Evolutionary conservation across 2,113 vertebrate genomes (phyloP).

Genomic region (Elephantulus edwardii): DNA sequence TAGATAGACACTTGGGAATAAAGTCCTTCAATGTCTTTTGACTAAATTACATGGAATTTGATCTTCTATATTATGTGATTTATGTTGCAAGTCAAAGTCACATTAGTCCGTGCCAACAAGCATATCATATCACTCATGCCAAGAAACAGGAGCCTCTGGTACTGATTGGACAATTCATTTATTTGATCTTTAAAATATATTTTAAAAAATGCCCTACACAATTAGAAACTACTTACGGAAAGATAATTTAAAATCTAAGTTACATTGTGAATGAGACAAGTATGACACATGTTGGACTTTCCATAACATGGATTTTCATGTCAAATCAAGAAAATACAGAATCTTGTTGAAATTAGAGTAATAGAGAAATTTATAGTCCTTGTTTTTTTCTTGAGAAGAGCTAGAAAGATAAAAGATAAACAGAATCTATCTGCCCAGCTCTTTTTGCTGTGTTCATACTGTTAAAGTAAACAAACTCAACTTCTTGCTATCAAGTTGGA

Average conservation of each 20-base stretch:
- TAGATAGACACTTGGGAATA: background rate
- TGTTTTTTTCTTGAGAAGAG: background rate
- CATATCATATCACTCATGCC: background rate
- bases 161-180: slow-evolving; percentile 52
- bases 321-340: slow-evolving; percentile 19
- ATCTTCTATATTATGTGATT: slow-evolving; percentile 56
- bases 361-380: background rate
- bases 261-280: background rate
- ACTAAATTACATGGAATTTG: slow-evolving; percentile 11
- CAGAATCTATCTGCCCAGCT: background rate
- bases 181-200: slow-evolving; percentile 47
- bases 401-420: background rate
- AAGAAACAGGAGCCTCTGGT: slow-evolving; percentile 54
- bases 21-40: background rate
- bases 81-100: slow-evolving; percentile 56
- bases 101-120: slow-evolving; percentile 41
- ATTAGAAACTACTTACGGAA: slow-evolving; percentile 8
- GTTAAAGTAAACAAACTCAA: too few relatives aligned
- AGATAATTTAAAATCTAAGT: background rate
- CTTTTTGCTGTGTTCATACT: background rate
- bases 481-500: too few relatives aligned
- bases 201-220: slow-evolving; percentile 5
- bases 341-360: background rate
- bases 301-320: background rate
- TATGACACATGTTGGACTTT: too few relatives aligned